Percentiles rank a stretch among this genome's conserved stretches.
phyloP scores from a whole-genome alignment of 2,888 invertebrate species.

The Hydropsyche betteni region DNA sequence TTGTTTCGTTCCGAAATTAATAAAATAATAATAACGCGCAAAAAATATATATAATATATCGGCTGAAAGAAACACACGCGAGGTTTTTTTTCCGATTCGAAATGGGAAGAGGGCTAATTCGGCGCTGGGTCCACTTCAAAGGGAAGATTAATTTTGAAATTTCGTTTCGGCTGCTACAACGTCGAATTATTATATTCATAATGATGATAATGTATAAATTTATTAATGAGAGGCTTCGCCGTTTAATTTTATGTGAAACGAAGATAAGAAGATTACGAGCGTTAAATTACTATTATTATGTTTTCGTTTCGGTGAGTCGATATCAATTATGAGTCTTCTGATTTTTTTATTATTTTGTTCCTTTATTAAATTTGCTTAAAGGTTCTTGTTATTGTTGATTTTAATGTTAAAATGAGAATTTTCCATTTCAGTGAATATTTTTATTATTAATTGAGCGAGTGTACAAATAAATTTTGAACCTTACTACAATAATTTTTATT shows the following conservation, averaged over 20 bases:
- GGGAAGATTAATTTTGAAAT: conserved; percentile 25
- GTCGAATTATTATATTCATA: conserved; percentile 1
- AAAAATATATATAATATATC: too few relatives aligned
- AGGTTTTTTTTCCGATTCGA: too few relatives aligned
- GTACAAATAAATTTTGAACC: too few relatives aligned
- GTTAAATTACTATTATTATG: neutral
- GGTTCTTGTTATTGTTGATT: too few relatives aligned
- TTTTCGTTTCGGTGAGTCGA: neutral
- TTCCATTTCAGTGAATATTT: too few relatives aligned
- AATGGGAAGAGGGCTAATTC: conserved; percentile 3
- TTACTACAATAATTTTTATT: too few relatives aligned
- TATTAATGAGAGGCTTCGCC: conserved; percentile 9
- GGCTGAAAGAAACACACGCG: too few relatives aligned
- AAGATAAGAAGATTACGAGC: conserved; percentile 3
- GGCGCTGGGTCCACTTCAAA: neutral
- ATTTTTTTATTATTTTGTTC: too few relatives aligned
- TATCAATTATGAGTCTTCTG: conserved; percentile 3
- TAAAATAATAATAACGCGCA: conserved; percentile 26
- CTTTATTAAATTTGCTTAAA: too few relatives aligned
- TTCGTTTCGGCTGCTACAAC: neutral
- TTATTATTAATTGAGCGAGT: too few relatives aligned
- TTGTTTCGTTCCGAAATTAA: conserved; percentile 31
- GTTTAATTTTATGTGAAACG: neutral
- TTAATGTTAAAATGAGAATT: too few relatives aligned
- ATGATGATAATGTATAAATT: neutral